Percentiles rank a stretch among this genome's conserved stretches.
Evolutionary conservation across 2,113 vertebrate genomes (phyloP).

Genomic region (Polypterus senegalus): DNA sequence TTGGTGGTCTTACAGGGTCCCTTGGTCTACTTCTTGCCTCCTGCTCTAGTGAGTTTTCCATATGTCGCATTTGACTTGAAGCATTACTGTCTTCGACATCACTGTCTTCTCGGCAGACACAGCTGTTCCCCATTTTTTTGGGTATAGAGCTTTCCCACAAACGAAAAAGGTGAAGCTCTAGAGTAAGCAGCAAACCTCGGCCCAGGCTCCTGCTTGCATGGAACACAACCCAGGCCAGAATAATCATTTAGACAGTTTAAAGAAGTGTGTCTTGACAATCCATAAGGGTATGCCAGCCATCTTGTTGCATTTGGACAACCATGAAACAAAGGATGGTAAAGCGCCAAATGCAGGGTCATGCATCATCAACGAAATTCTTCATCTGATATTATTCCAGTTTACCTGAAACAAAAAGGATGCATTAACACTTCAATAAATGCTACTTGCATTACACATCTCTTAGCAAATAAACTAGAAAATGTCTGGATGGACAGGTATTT

Average conservation of each 20-base stretch:
- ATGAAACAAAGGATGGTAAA: slow-evolving; percentile 23
- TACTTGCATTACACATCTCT: too few species aligned
- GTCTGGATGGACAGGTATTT: too few species aligned
- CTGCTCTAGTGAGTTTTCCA: slow-evolving; percentile 44
- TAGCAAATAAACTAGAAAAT: too few species aligned
- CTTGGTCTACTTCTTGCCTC: slow-evolving; percentile 70
- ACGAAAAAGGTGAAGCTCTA: slow-evolving; percentile 53
- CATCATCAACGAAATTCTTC: slow-evolving; percentile 30
- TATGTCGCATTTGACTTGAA: slow-evolving; percentile 50
- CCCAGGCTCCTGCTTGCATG: slow-evolving; percentile 90
- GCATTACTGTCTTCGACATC: slow-evolving; percentile 70
- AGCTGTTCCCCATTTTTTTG: slow-evolving; percentile 85
- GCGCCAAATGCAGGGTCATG: slow-evolving; percentile 17
- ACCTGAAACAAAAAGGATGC: background rate
- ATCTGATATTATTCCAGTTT: slow-evolving; percentile 1
- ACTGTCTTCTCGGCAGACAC: slow-evolving; percentile 88
- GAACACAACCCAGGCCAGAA: slow-evolving; percentile 86
- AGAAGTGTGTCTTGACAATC: slow-evolving; percentile 42
- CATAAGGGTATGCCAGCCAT: slow-evolving; percentile 43
- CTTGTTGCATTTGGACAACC: slow-evolving; percentile 24
- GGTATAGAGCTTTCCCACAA: slow-evolving; percentile 58
- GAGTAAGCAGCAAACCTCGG: slow-evolving; percentile 71
- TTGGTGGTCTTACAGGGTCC: slow-evolving; percentile 84
- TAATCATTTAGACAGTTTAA: slow-evolving; percentile 84
- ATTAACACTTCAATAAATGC: background rate